phyloP scores from a whole-genome alignment of 2,797 vertebrate species.

The Darevskia mixta region DNA sequence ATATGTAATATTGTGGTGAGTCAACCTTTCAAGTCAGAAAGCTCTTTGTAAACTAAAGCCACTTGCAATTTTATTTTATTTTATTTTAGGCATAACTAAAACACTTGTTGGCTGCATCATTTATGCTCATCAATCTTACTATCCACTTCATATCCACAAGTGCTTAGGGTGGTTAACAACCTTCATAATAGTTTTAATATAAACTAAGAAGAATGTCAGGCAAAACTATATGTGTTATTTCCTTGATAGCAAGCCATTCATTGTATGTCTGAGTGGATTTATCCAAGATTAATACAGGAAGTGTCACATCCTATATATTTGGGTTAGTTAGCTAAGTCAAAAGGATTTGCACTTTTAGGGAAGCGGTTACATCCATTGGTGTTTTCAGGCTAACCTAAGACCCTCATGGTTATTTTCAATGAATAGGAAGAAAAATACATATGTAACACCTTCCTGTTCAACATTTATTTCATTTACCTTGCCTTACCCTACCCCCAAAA shows the following conservation, averaged over 20 bases:
- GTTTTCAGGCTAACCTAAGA: neutral
- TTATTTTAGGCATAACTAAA: constrained; percentile 36
- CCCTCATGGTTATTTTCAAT: neutral
- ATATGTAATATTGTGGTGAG: neutral
- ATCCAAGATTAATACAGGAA: neutral
- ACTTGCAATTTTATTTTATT: constrained; percentile 33
- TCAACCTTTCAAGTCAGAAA: constrained; percentile 32
- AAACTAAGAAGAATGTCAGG: neutral
- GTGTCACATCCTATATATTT: neutral
- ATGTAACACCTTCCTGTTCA: neutral
- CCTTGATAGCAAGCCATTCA: neutral
- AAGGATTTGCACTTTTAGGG: neutral
- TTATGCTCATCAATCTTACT: neutral
- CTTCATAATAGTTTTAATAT: neutral
- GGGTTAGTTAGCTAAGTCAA: neutral
- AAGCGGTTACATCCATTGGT: neutral
- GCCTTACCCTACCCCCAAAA: neutral
- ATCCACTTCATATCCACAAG: neutral
- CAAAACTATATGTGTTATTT: neutral
- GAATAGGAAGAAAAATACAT: neutral
- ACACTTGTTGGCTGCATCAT: neutral
- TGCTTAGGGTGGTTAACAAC: neutral
- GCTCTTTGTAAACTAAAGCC: constrained; percentile 41
- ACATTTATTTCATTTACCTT: neutral
- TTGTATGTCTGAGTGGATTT: neutral